Evolutionary conservation across 2,113 vertebrate genomes (phyloP).

Genomic region (Rhynchomys soricoides): DNA sequence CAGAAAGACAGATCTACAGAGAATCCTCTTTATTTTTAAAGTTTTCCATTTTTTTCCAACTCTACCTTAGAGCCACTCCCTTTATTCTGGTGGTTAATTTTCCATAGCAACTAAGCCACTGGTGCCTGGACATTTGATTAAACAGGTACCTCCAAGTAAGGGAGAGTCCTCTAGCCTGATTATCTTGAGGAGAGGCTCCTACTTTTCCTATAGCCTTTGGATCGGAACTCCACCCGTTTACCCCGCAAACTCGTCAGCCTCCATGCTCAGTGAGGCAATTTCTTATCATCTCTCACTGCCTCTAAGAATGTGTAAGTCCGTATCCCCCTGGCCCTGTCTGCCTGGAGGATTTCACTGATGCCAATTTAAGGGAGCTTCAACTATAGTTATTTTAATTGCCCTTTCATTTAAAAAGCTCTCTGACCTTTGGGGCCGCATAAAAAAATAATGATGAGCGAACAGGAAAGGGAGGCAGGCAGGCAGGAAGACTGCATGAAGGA

Average conservation of each 20-base stretch:
- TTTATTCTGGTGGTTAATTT: background rate
- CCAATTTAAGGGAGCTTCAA: background rate
- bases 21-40: background rate
- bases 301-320: background rate
- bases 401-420: slow-evolving; percentile 11
- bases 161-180: background rate
- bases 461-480: background rate
- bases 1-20: background rate
- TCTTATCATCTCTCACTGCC: background rate
- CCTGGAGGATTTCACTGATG: background rate
- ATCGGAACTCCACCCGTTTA: background rate
- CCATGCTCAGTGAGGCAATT: background rate
- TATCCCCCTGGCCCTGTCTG: background rate
- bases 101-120: background rate
- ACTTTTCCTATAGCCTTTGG: background rate
- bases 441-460: background rate
- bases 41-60: background rate
- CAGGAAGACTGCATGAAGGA: background rate
- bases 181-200: background rate
- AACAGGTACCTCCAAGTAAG: background rate
- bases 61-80: background rate
- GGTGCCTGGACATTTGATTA: background rate
- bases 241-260: background rate
- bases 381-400: background rate
- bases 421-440: background rate